Conservation (phyloP, 2,113 vertebrate genomes). For the Heptranchias perlo region DNA sequence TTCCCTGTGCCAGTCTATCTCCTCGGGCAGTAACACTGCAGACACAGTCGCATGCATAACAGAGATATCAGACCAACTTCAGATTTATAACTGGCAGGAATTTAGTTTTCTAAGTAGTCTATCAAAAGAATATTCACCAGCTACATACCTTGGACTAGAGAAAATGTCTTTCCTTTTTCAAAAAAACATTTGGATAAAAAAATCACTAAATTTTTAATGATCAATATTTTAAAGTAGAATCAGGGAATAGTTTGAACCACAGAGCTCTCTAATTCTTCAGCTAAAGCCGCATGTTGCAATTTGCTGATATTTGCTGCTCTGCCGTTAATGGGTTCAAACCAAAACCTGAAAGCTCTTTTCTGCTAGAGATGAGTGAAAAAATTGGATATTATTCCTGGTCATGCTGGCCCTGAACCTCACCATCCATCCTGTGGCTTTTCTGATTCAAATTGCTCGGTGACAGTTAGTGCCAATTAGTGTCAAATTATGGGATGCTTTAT, state of each 20-base stretch:
- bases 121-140: background rate
- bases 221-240: background rate
- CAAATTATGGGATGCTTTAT: conserved; percentile 10
- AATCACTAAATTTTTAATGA: conserved; percentile 18
- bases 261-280: conserved; percentile 23
- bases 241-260: background rate
- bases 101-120: background rate
- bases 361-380: background rate
- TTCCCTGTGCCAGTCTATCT: background rate
- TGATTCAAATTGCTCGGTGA: background rate
- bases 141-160: background rate
- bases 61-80: background rate
- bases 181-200: background rate
- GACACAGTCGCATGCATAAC: background rate
- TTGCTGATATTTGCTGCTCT: conserved; percentile 5
- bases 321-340: conserved; percentile 8
- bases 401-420: background rate
- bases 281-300: background rate
- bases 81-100: background rate
- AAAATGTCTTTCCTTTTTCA: background rate
- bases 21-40: background rate
- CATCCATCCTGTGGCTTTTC: conserved; percentile 1
- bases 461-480: conserved; percentile 34
- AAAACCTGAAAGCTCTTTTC: background rate
- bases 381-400: background rate